phyloP scores from a whole-genome alignment of 2,113 vertebrate genomes.

The Gallinago paraguaiae region DNA sequence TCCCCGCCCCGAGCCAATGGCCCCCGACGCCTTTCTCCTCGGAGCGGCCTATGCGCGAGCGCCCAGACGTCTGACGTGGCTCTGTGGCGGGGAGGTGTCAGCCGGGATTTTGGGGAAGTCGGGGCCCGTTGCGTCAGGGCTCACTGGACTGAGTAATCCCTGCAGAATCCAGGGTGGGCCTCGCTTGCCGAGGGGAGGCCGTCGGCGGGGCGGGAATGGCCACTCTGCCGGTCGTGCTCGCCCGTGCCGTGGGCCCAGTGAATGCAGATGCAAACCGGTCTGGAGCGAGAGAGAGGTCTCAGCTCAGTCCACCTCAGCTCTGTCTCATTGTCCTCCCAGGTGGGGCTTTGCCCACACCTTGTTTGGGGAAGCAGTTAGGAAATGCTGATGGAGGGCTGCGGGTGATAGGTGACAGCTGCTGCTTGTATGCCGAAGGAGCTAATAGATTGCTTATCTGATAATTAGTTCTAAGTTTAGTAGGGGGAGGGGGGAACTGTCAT shows the following conservation, averaged over 20 bases:
- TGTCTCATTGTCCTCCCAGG: not conserved
- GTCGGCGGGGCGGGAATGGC: rapidly evolving
- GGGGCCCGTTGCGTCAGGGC: not conserved
- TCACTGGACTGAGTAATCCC: not conserved
- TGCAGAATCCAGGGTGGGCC: not conserved
- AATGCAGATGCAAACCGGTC: not conserved
- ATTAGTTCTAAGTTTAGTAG: slow-evolving; percentile 6
- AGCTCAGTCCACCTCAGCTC: not conserved
- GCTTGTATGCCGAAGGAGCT: not conserved
- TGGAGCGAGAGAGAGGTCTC: not conserved
- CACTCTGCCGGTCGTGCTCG: rapidly evolving
- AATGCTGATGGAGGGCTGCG: not conserved
- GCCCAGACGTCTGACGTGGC: not conserved
- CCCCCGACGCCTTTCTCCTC: not conserved
- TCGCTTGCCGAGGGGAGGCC: not conserved
- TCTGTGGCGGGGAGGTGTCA: not conserved
- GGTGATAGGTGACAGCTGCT: slow-evolving; percentile 20
- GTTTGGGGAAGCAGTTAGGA: not conserved
- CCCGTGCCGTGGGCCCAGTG: rapidly evolving
- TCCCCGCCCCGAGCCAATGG: not conserved
- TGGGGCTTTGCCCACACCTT: not conserved
- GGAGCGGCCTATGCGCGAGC: not conserved
- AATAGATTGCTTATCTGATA: slow-evolving; percentile 30
- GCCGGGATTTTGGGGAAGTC: not conserved
- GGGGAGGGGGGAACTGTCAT: not conserved